Base-by-base conservation (phyloP, 1,140 invertebrate genomes). In the Papilio polytes region DNA sequence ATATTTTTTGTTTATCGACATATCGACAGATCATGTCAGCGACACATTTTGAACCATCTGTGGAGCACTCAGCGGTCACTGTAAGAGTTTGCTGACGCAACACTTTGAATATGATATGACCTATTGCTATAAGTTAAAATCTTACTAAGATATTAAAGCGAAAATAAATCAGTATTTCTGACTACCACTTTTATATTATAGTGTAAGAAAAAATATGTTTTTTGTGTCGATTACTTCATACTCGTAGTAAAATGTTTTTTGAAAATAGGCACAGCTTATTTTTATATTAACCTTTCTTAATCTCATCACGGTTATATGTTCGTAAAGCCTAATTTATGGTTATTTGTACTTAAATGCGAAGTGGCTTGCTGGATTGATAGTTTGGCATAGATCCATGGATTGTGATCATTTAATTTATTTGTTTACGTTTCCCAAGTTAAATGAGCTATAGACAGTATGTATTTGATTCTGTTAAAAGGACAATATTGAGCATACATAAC, bases 351-450 rank as follows among this genome's bases (percentile, higher is more conserved):
- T 70, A 70, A 7, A 36, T 70, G 18, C 63, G 63, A 70, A 70
- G 63, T 70, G 63, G 22, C 31, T 31, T 31, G 59, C 26, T 70
- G 26, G 22, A 36, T 31, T 31, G 59, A 26, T 56, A 7, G 59
- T 13, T 63, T 63, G 59, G 59, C 59, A 63, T 22, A 13, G 59
- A 26, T 63, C 22, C 59, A 63, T 26, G 59, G 59, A 12, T 63
- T 63, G 59, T 26, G 59, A 63, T 63, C 13, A 63, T 63, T 26
- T 63, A 63, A 63, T 63, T 22, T 18, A 63, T 63, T 63, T 63
- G 59, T 26, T 26, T 26, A 26, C 22, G 10, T 26, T 26, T 26
- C 59, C 9, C 12, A 63, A 13, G 22, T 63, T 63, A 26, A 26
- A 63, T 15, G 12, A 26, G 2, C 59, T 13, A 26, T 26, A 63